phyloP scores from a whole-genome alignment of 1,140 invertebrate genomes.

The Anastatus disparis region DNA sequence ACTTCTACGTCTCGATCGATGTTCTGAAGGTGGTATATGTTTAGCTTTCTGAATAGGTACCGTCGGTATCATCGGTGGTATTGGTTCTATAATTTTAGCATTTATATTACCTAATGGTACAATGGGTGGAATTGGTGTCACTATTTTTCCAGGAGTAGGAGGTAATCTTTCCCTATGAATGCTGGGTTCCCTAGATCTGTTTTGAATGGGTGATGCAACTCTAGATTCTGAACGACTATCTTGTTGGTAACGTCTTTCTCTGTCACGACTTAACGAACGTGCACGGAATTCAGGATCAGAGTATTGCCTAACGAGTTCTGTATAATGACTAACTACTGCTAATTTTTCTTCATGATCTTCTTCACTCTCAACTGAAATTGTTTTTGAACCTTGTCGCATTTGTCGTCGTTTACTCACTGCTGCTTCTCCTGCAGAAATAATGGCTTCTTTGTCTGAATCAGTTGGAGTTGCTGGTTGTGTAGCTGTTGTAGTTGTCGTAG shows the following conservation, averaged over 20 bases:
- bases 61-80: constrained; percentile 22
- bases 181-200: neutral
- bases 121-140: constrained; percentile 7
- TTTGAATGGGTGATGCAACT: constrained; percentile 2
- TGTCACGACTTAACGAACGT: constrained; percentile 30
- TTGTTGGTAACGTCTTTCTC: constrained; percentile 12
- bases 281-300: constrained; percentile 23
- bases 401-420: constrained; percentile 61
- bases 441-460: constrained; percentile 55
- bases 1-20: neutral
- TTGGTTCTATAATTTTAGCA: constrained; percentile 27
- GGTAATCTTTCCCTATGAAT: constrained; percentile 6
- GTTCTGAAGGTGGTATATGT: constrained; percentile 8
- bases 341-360: constrained; percentile 72
- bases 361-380: constrained; percentile 67
- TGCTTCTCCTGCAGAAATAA: constrained; percentile 59
- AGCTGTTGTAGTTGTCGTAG: neutral
- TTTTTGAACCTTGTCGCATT: constrained; percentile 53
- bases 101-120: neutral
- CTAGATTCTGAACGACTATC: constrained; percentile 10
- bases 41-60: constrained; percentile 23
- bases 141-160: neutral
- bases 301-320: constrained; percentile 73
- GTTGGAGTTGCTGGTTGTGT: constrained; percentile 21
- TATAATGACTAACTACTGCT: constrained; percentile 81